These are phyloP conservation scores for Abramis brama DNA, from an alignment of 2,113 vertebrate genomes.

Conservation along the genomic window DNA sequence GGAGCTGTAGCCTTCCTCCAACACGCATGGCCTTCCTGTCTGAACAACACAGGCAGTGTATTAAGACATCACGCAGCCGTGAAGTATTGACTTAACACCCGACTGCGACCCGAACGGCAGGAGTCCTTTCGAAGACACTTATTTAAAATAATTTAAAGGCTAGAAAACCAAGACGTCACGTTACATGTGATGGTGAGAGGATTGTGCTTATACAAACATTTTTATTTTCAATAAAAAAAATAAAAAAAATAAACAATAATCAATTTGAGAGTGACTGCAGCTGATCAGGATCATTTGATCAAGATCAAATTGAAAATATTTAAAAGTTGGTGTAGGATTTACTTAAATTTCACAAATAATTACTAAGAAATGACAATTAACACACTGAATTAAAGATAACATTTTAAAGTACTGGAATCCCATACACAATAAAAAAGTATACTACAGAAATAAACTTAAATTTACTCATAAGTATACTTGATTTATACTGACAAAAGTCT, in stretches of 20 bases:
- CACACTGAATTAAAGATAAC: not conserved
- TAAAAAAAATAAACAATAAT: too few species aligned
- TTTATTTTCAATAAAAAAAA: not conserved
- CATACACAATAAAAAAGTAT: too few species aligned
- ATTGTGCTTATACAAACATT: not conserved
- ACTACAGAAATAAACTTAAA: too few species aligned
- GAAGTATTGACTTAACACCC: slow-evolving; percentile 77
- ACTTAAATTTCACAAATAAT: not conserved
- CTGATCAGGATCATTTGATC: not conserved
- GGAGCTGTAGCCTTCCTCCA: slow-evolving; percentile 74
- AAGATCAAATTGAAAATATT: not conserved
- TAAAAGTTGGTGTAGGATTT: too few species aligned
- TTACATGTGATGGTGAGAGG: slow-evolving; percentile 19
- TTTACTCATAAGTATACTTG: too few species aligned
- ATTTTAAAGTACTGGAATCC: too few species aligned
- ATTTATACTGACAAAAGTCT: too few species aligned
- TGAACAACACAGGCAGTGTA: slow-evolving; percentile 78
- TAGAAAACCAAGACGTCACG: slow-evolving; percentile 59
- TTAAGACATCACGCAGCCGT: slow-evolving; percentile 81
- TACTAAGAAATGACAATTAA: not conserved
- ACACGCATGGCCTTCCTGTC: slow-evolving; percentile 73
- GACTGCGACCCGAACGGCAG: slow-evolving; percentile 74
- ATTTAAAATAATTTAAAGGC: slow-evolving; percentile 69
- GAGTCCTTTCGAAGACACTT: slow-evolving; percentile 64
- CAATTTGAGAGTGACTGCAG: slow-evolving; percentile 32